Conservation (phyloP, 2,113 vertebrate species). For the Phrynosoma platyrhinos region DNA sequence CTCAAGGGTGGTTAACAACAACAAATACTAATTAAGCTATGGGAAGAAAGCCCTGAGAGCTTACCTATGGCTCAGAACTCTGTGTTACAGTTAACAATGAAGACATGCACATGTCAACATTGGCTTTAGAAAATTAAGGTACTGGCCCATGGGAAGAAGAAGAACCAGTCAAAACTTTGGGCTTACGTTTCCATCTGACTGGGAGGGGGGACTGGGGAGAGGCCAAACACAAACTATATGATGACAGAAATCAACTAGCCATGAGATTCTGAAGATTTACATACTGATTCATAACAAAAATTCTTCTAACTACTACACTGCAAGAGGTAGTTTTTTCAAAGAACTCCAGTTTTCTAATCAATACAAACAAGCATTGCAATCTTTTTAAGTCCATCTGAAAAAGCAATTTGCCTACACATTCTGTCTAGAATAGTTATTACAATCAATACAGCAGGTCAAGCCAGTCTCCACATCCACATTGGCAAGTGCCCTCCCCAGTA, state of each 20-base stretch:
- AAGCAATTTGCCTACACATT: conserved; percentile 33
- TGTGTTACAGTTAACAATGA: neutral
- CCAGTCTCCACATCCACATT: neutral
- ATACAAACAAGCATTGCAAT: conserved; percentile 31
- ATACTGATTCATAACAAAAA: conserved; percentile 23
- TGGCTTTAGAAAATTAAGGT: neutral
- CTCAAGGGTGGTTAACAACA: too few species aligned
- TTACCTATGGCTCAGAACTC: neutral
- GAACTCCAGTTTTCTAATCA: conserved; percentile 30
- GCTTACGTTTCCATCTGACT: neutral
- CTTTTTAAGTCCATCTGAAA: conserved; percentile 35
- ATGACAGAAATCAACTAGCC: conserved; percentile 12
- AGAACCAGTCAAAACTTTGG: neutral
- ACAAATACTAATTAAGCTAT: too few species aligned
- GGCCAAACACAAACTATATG: neutral
- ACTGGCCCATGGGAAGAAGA: neutral
- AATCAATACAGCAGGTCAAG: conserved; percentile 3
- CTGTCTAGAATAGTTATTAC: neutral
- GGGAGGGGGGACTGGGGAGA: conserved; percentile 2
- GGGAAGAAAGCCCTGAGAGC: neutral
- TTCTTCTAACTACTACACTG: neutral
- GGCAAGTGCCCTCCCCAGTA: neutral
- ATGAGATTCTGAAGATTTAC: neutral
- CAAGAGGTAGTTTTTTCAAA: conserved; percentile 24
- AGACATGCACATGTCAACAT: neutral